Base-by-base conservation (phyloP, 1,140 invertebrate species). In the Mizuhopecten yessoensis region DNA sequence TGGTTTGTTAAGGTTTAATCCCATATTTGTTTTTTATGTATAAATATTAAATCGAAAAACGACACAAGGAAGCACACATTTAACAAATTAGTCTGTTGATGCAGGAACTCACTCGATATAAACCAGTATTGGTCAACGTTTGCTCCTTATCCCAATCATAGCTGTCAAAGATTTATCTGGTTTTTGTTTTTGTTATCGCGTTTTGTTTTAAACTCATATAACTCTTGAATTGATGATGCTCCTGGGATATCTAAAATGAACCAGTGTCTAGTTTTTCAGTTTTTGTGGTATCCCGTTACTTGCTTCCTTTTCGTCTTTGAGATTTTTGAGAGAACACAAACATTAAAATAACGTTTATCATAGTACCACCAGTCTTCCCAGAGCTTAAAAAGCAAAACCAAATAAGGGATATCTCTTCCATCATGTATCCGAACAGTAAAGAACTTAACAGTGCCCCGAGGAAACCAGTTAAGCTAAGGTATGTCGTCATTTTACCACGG, bases 391-490 rank as follows among this genome's bases (percentile, higher is more conserved):
- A 94, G 10, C 88, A 34, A 42, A 92, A 94, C 93, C 93, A 94
- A 89, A 92, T 92, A 17, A 91, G 92, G 29, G 86, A 90, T n/a
- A 92, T 15, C 13, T 94, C 88, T 34, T 94, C 89, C 92, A 94
- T 93, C 20, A 94, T 88, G 34, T 89, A 92, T 23, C 93, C 93
- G 17, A 94, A 86, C 0, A 93, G 42, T 33, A 93, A 45, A 0
- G 94, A 93, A 86, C 92, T 94, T 9, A 90, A 42, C 87, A 94
- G 92, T 0, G 87, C 92, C 15, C 94, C 94, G 2, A 92, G 34
- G 34, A 93, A 94, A 10, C 92, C 90, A 23, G 92, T 89, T 39
- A 94, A 88, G 17, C 93, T 89, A 33, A 94, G 90, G 34, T 87
- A 87, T 0, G 94, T 93, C 15, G 91, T 87, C 20, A 94, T 90